phyloP scores from a whole-genome alignment of 2,113 vertebrate genomes.

The Brachionichthys hirsutus region DNA sequence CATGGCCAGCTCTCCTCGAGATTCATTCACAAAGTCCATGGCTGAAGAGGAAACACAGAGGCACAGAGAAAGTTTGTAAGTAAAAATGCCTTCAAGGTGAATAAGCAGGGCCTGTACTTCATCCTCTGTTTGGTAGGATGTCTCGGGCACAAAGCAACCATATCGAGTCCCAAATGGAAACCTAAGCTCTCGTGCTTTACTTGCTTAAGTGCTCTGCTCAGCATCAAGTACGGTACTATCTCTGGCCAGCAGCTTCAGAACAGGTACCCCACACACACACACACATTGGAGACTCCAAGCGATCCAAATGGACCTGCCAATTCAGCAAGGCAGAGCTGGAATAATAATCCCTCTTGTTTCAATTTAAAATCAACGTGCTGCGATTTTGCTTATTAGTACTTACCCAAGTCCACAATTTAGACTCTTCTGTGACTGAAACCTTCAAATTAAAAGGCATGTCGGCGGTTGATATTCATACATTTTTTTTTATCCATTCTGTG shows the following conservation, averaged over 20 bases:
- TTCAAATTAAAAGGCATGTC: too few species aligned
- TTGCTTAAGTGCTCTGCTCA: conserved; percentile 58
- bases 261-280: conserved; percentile 42
- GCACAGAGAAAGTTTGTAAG: conserved; percentile 29
- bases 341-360: conserved; percentile 26
- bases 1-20: conserved; percentile 90
- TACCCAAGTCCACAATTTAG: background rate
- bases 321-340: conserved; percentile 25
- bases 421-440: too few species aligned
- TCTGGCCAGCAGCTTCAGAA: conserved; percentile 56
- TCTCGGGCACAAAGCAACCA: conserved; percentile 34
- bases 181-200: conserved; percentile 48
- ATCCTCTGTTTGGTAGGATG: conserved; percentile 44
- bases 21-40: conserved; percentile 87
- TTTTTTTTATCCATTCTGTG: too few species aligned
- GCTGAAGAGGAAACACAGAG: conserved; percentile 68
- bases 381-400: conserved; percentile 1
- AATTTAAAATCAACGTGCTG: conserved; percentile 6
- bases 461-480: too few species aligned
- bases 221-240: conserved; percentile 48
- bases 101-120: conserved; percentile 22
- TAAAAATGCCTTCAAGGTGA: conserved; percentile 24
- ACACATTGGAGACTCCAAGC: conserved; percentile 14
- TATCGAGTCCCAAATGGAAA: conserved; percentile 38
- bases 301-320: conserved; percentile 32